A percentile compares a stretch with the other conserved stretches of the same genome.
These are phyloP conservation scores for Cryptotis parvus DNA, from an alignment of 2,113 vertebrate genomes.

Conservation along the genomic window DNA sequence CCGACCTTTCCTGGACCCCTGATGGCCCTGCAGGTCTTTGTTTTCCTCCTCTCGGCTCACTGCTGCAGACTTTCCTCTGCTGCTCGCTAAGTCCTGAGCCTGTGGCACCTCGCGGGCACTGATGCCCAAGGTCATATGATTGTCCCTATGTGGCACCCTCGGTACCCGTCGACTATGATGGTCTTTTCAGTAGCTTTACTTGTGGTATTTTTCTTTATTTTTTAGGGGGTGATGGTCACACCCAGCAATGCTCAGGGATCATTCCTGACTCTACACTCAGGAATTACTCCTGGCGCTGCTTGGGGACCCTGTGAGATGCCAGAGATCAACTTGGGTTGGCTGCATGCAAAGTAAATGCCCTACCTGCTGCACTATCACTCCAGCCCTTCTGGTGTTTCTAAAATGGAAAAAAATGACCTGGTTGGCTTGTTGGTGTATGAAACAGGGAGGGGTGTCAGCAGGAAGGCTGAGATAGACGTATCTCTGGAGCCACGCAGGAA, in stretches of 20 bases:
- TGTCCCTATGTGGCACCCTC: not conserved
- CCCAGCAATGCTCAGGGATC: no score
- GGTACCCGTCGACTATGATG: not conserved
- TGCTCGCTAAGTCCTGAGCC: not conserved
- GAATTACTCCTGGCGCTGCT: no score
- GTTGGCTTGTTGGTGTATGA: not conserved
- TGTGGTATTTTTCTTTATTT: no score
- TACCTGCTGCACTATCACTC: no score
- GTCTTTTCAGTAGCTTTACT: not conserved
- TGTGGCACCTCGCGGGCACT: no score
- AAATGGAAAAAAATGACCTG: no score
- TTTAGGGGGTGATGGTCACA: no score
- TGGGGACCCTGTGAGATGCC: no score
- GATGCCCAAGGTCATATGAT: not conserved
- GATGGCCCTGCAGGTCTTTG: fast-evolving
- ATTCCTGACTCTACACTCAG: no score
- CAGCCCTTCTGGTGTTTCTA: no score
- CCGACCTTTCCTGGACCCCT: not conserved
- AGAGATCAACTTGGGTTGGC: no score
- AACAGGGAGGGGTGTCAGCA: not conserved
- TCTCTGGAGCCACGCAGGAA: not conserved
- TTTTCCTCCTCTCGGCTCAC: not conserved
- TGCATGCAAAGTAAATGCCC: no score
- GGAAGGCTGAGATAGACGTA: not conserved
- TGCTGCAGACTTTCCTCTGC: not conserved